These are phyloP conservation scores for Casuarius casuarius DNA, from an alignment of 2,113 vertebrate genomes.

Conservation along the genomic window DNA sequence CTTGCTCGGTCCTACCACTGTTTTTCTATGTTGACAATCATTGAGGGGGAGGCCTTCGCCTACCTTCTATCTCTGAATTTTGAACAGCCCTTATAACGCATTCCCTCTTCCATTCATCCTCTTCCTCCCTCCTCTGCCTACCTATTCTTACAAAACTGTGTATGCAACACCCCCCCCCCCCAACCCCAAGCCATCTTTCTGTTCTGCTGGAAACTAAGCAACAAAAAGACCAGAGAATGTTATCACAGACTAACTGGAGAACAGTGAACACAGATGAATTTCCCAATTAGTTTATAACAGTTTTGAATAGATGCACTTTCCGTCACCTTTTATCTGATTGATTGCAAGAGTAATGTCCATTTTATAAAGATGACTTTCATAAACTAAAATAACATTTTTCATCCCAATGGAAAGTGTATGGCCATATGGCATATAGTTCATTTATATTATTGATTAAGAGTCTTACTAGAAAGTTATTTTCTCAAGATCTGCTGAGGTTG, in stretches of 20 bases:
- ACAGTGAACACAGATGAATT: not conserved
- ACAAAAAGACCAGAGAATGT: not conserved
- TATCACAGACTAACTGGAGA: not conserved
- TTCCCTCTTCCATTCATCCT: not conserved
- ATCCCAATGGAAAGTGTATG: not conserved
- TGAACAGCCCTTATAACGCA: not conserved
- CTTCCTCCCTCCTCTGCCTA: not conserved
- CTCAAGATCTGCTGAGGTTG: not conserved
- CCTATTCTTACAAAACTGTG: not conserved
- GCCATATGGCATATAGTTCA: not conserved
- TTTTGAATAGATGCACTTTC: not conserved
- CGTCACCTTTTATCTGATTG: not conserved
- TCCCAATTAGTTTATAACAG: not conserved
- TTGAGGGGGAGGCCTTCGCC: not conserved
- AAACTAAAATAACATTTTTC: not conserved
- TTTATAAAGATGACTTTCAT: not conserved
- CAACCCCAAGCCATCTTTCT: not conserved
- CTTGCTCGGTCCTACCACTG: not conserved
- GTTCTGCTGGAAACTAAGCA: not conserved
- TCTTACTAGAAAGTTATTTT: not conserved
- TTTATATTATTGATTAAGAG: not conserved
- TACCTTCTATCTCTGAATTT: not conserved
- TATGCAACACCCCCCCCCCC: no score
- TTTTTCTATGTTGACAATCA: not conserved
- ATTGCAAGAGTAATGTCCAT: not conserved